Evolutionary conservation across 2,888 invertebrate genomes (phyloP), one percentile per base, ranked within the genome.

Genomic region (Amaurobius ferox): DNA sequence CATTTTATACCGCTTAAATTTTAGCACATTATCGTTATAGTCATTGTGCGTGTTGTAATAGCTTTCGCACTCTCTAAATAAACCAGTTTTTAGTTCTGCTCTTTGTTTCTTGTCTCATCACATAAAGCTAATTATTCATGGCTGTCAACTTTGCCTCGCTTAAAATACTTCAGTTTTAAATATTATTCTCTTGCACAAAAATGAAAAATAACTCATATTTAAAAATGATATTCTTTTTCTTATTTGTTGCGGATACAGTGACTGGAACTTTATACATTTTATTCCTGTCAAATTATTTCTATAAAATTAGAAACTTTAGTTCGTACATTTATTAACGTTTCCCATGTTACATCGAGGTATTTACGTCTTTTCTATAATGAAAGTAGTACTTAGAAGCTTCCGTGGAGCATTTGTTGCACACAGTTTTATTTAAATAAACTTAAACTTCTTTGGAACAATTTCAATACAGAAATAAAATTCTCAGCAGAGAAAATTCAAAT

Each of bases 61-160:
- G 68, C 64, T 39, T 73, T 73, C 72, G 73, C 80, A 80, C 73
- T 55, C 16, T 23, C 26, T 39, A 16, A n/a, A 35, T 5, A 9
- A 35, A 35, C 5, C 9, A 5, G 35, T 19, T 26, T 26, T n/a
- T 19, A 1, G 26, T 55, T 55, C 19, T 55, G 19, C 19, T 55
- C 9, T 55, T 55, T 26, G 68, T 62, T 81, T 68, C 28, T n/a
- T 55, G 80, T 74, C 70, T 81, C 81, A 68, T 70, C 81, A 81
- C 81, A 61, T 26, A 48, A 70, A 70, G 71, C n/a, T 83, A 83
- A 83, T 83, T 83, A 83, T 83, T 83, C 83, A 83, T 64, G 39
- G 39, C 64, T 71, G 83, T 71, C 83, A 83, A 23, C 48, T 71
- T 77, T 77, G 35, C 70, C 62, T 1, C 35, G 44, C 48, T 26